Evolutionary conservation across 2,888 invertebrate genomes (phyloP), one percentile per base, ranked within the genome.

Genomic region (Adineta ricciae): DNA sequence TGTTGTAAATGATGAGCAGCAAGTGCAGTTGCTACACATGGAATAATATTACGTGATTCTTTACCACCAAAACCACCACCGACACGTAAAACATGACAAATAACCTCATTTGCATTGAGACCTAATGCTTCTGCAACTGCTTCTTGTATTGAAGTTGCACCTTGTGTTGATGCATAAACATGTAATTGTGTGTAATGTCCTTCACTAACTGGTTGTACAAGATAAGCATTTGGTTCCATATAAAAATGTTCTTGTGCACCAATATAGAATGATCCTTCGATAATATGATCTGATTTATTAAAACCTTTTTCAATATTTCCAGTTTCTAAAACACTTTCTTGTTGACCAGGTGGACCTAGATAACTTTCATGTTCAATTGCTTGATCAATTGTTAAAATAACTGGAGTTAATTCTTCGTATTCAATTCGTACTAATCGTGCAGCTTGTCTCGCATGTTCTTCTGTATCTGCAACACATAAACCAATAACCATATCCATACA

Each of bases 191-290:
- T 49, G 14, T 49, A 97, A 87, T 94, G 93, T 86, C 94, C 94
- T 84, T 91, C 91, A 89, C 95, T 78, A 24, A 85, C 93, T 0
- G 92, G 92, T 24, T 91, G 89, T 0, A 89, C 92, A 8, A 92
- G 87, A 82, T 90, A 89, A 4, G 90, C 89, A 27, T 92, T 90
- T 0, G 97, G 95, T 91, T 98, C 98, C 88, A 98, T 91, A 90
- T 97, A 98, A 90, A 98, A 97, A 90, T 98, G 98, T 89, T 97
- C 97, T 90, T 98, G 97, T 0, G 95, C 96, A 21, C 96, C 96
- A 88, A 95, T 94, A 86, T 94, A 92, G 82, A 93, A 92, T 87
- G 96, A 93, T 0, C 95, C 95, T 90, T 95, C 94, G n/a, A 94
- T 90, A 89, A 94, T 93, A 64, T 94, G 93, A 21, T 94, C 93